phyloP scores from a whole-genome alignment of 2,113 vertebrate species.

The Parotia lawesii region DNA sequence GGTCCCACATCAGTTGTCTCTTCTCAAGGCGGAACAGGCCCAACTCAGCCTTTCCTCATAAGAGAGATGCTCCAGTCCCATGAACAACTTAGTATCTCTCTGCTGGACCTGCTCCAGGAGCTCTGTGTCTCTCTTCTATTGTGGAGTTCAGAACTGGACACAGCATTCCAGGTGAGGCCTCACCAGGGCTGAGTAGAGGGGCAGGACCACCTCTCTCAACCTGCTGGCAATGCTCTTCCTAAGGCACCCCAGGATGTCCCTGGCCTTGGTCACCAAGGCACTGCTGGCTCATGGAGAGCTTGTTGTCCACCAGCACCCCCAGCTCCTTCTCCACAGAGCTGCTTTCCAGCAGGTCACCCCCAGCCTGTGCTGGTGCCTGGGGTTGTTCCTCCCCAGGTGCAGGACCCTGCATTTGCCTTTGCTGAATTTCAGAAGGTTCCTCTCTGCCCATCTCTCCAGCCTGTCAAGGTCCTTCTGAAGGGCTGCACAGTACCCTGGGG shows the following conservation, averaged over 20 bases:
- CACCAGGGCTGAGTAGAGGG: not conserved
- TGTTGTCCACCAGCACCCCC: not conserved
- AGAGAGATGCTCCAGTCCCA: not conserved
- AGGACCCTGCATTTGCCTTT: too few species aligned
- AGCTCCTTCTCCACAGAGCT: not conserved
- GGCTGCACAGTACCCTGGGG: too few species aligned
- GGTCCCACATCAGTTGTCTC: not conserved
- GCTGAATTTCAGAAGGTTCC: too few species aligned
- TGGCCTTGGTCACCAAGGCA: not conserved
- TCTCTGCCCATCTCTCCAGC: too few species aligned
- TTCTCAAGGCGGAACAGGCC: not conserved
- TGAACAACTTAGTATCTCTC: too few species aligned
- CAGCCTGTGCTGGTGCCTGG: not conserved
- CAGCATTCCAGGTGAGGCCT: not conserved
- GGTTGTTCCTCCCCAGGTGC: not conserved
- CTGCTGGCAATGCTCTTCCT: not conserved
- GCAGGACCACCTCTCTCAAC: not conserved
- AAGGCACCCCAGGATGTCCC: accelerated
- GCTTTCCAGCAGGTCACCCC: not conserved
- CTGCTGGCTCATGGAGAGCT: not conserved
- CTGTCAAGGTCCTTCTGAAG: too few species aligned
- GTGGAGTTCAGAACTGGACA: not conserved
- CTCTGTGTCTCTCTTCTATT: accelerated
- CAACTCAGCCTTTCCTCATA: not conserved
- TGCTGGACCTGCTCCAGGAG: not conserved